phyloP scores from a whole-genome alignment of 2,113 vertebrate species.

The Apus apus region DNA sequence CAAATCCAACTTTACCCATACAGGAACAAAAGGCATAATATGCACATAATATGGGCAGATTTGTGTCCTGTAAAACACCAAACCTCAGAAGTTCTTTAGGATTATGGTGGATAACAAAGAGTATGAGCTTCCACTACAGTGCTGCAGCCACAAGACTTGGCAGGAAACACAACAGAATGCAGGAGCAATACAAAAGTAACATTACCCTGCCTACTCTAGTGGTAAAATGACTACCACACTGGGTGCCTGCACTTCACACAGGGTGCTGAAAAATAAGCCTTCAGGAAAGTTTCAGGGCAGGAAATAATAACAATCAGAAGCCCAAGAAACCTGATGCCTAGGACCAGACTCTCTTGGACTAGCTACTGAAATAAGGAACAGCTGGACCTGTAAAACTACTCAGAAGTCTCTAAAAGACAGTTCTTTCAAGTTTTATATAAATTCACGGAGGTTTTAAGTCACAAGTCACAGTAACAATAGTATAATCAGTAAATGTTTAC shows the following conservation, averaged over 20 bases:
- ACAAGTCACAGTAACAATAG: background rate
- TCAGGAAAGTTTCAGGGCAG: background rate
- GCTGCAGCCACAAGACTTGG: background rate
- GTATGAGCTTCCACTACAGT: accelerated
- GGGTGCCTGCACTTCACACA: background rate
- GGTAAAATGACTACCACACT: background rate
- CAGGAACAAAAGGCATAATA: background rate
- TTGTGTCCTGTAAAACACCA: background rate
- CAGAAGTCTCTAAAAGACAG: background rate
- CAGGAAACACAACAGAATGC: background rate
- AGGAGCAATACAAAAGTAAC: background rate
- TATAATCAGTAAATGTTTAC: background rate
- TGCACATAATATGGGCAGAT: background rate
- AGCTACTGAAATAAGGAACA: background rate
- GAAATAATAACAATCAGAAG: background rate
- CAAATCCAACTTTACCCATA: background rate
- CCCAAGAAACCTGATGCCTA: background rate
- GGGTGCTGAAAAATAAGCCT: background rate
- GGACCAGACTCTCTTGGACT: background rate
- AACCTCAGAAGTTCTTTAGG: background rate
- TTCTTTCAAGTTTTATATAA: background rate
- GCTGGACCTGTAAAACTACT: background rate
- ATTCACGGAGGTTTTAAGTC: background rate
- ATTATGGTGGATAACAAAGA: background rate
- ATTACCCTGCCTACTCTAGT: background rate